Base-by-base conservation (phyloP, 2,113 vertebrate species). In the Turdus rufiventris region DNA sequence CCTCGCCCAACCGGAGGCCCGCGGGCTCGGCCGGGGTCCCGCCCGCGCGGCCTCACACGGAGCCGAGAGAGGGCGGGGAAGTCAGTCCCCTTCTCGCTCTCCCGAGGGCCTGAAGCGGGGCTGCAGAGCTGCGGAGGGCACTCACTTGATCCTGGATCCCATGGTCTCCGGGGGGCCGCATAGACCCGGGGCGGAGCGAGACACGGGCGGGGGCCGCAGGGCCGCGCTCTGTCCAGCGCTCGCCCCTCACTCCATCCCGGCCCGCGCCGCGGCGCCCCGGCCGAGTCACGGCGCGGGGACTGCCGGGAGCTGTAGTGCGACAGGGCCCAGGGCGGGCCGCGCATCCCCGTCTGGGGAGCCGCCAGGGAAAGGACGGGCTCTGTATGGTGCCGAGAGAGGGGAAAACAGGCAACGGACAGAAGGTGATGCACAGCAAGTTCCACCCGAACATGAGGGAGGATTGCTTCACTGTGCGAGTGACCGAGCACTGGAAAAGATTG, bases 91-190 rank as follows among this genome's bases (percentile, higher is more conserved):
- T 63, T 45, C 81, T 68, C 89, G 50, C 56, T 86, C 85, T 85
- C 42, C 91, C 47, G 61, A 40, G 91, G 86, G 91, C 88, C 85
- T 54, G 85, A 6, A 66, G 68, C 54, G 60, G 38, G 89, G 31
- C 88, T 63, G 92, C 53, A 47, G 92, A 85, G 89, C 95, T 89
- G 62, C 74, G 74, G 84, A 94, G 92, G 67, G 67, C 96, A 98
- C 98, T 98, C 97, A 98, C 98, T 98, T 98, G 97, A 98, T 97
- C 96, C 98, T 96, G 98, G 98, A 98, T 96, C 98, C 98, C 98
- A 98, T 98, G 97, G 97, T 98, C 97, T 97, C 97, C 89, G 88
- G 94, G 95, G 95, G 97, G 95, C 97, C 97, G 97, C 97, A 98
- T 98, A 98, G 96, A 94, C 97, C 97, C 96, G 62, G 61, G 83